phyloP scores from a whole-genome alignment of 2,888 invertebrate species.

The Plutella xylostella region DNA sequence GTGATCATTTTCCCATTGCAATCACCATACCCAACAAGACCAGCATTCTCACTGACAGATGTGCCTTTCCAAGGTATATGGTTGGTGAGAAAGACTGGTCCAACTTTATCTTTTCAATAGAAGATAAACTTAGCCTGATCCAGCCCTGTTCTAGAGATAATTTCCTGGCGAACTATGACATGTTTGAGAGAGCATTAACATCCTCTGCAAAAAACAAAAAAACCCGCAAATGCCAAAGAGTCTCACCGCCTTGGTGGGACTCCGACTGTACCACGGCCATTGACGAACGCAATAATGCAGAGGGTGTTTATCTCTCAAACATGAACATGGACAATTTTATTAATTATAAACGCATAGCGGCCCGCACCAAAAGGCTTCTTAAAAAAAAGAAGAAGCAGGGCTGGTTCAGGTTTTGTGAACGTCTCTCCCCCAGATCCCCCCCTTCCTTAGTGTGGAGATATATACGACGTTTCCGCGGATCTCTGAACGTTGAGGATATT shows the following conservation, averaged over 20 bases:
- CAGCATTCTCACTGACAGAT: too few species aligned
- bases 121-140: too few species aligned
- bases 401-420: slow-evolving; percentile 13
- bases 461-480: background rate
- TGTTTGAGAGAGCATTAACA: too few species aligned
- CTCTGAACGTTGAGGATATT: background rate
- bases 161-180: too few species aligned
- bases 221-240: too few species aligned
- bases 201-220: too few species aligned
- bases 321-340: slow-evolving; percentile 6
- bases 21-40: too few species aligned
- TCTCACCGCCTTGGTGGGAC: slow-evolving; percentile 13
- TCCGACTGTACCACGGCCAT: slow-evolving; percentile 9
- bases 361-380: slow-evolving; percentile 8
- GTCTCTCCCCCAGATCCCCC: slow-evolving; percentile 9
- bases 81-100: too few species aligned
- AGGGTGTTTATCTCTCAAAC: background rate
- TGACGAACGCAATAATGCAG: slow-evolving; percentile 2
- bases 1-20: too few species aligned
- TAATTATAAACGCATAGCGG: slow-evolving; percentile 2
- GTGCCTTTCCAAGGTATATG: too few species aligned
- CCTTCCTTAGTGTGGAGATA: background rate
- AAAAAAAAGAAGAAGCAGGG: slow-evolving; percentile 10
- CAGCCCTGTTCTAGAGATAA: too few species aligned
- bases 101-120: too few species aligned